Conservation (phyloP, 2,113 vertebrate genomes). For the Rhinopomastus cyanomelas region DNA sequence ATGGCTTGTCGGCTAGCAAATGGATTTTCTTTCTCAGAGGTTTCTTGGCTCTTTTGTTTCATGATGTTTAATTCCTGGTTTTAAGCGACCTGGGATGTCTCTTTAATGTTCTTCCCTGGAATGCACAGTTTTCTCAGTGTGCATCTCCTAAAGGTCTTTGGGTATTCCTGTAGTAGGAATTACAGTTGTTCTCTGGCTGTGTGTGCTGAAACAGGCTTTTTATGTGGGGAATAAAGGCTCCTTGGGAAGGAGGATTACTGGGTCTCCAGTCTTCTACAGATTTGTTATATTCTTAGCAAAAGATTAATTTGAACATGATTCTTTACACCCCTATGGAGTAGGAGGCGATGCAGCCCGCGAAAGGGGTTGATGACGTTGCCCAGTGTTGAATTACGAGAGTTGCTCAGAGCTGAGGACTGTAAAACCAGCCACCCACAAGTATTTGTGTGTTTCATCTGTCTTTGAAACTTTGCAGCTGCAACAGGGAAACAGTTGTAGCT, state of each 20-base stretch:
- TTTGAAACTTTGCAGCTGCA: slow-evolving; percentile 9
- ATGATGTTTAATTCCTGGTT: not conserved
- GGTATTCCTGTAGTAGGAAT: not conserved
- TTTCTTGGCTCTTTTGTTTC: not conserved
- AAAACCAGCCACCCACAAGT: not conserved
- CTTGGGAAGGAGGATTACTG: not conserved
- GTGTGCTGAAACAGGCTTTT: not conserved
- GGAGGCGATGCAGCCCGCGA: not conserved
- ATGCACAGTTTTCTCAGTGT: not conserved
- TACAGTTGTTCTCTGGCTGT: not conserved
- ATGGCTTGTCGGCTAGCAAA: not conserved
- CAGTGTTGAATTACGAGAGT: not conserved
- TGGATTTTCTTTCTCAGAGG: not conserved
- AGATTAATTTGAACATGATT: not conserved
- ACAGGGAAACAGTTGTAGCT: not conserved
- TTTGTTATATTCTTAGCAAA: not conserved
- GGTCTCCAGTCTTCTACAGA: not conserved
- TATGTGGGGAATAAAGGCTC: not conserved
- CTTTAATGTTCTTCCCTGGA: not conserved
- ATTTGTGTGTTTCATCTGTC: not conserved
- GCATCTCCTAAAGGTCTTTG: not conserved
- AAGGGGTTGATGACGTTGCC: not conserved
- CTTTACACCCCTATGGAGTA: not conserved
- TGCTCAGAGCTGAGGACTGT: not conserved
- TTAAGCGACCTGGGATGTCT: not conserved